Evolutionary conservation across 2,888 invertebrate genomes (phyloP).

Genomic region (Dicyrtoma fusca): DNA sequence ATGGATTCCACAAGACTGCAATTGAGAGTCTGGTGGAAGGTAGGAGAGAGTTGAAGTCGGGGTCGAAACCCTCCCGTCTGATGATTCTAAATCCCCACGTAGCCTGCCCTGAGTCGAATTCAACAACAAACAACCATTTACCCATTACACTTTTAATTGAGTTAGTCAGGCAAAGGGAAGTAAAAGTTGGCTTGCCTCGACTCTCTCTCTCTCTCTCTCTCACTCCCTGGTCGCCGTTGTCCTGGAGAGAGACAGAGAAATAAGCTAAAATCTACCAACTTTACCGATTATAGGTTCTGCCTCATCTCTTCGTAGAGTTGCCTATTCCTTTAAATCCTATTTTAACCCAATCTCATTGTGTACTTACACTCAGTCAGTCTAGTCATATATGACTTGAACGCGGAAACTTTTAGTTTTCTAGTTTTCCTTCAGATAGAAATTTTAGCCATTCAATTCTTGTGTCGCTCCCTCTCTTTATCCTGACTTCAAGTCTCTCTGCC

Average conservation of each 20-base stretch:
- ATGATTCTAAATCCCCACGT: constrained; percentile 37
- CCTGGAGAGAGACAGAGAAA: constrained; percentile 8
- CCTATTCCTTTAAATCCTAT: constrained; percentile 32
- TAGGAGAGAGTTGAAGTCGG: constrained; percentile 1
- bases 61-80: constrained; percentile 13
- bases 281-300: constrained; percentile 51
- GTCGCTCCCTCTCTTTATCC: background rate
- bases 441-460: constrained; percentile 5
- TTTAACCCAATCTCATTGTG: constrained; percentile 7
- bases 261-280: constrained; percentile 46
- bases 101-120: constrained; percentile 20
- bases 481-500: background rate
- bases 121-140: constrained; percentile 31
- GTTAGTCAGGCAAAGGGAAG: constrained; percentile 54
- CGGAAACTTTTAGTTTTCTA: background rate
- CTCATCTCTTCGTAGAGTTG: constrained; percentile 35
- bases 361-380: background rate
- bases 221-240: constrained; percentile 22
- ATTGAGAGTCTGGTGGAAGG: constrained; percentile 1
- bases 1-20: constrained; percentile 21
- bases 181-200: constrained; percentile 36
- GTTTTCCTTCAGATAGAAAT: background rate
- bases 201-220: constrained; percentile 25
- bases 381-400: constrained; percentile 12
- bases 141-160: constrained; percentile 54